These are phyloP conservation scores for Glandiceps talaboti DNA, from an alignment of 53 echinoderm and acorn worm species.

Conservation along the genomic window DNA sequence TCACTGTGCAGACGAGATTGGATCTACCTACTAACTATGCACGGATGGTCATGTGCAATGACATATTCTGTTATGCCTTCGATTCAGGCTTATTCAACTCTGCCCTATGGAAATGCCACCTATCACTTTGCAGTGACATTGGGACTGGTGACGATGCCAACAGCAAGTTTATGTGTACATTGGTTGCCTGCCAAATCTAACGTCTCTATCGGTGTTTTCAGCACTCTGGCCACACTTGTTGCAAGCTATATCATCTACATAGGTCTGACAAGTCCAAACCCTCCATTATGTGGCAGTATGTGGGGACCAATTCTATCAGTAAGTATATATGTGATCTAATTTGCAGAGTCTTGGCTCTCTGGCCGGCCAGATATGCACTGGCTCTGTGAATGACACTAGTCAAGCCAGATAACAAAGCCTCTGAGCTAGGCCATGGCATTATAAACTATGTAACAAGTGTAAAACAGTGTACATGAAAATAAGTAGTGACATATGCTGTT, in stretches of 20 bases:
- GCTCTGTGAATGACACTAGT: too few relatives aligned
- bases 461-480: too few relatives aligned
- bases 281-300: slow-evolving; percentile 54
- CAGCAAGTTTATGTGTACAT: slow-evolving; percentile 34
- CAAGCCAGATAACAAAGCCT: too few relatives aligned
- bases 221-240: slow-evolving; percentile 18
- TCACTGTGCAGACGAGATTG: slow-evolving; percentile 7
- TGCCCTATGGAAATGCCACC: slow-evolving; percentile 58
- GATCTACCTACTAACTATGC: slow-evolving; percentile 35
- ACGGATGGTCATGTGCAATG: slow-evolving; percentile 44
- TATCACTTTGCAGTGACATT: slow-evolving; percentile 75
- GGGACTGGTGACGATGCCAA: slow-evolving; percentile 54
- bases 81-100: slow-evolving; percentile 72
- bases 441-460: too few relatives aligned
- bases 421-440: too few relatives aligned
- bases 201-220: slow-evolving; percentile 24
- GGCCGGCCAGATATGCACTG: too few relatives aligned
- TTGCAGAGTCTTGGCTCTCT: neutral
- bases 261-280: slow-evolving; percentile 59
- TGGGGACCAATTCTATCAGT: slow-evolving; percentile 55
- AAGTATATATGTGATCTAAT: too few relatives aligned
- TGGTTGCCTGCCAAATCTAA: slow-evolving; percentile 33
- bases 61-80: slow-evolving; percentile 68
- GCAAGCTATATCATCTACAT: slow-evolving; percentile 56
- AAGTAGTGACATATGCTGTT: too few relatives aligned